These are phyloP conservation scores for Cyphomyrmex costatus DNA, from an alignment of 1,140 invertebrate genomes.

Conservation along the genomic window DNA sequence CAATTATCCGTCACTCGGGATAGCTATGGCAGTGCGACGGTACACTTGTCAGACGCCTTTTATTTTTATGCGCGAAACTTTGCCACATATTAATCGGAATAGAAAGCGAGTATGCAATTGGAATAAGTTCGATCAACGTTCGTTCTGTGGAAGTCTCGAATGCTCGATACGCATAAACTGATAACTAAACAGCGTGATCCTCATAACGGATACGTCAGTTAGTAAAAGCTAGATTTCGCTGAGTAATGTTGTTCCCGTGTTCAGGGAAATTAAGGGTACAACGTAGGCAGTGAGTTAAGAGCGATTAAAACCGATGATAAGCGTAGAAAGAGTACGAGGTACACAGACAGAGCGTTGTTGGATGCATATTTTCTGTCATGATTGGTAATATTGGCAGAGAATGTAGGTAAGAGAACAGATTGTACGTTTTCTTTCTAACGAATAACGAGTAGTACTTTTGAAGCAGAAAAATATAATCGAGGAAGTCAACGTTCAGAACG, in stretches of 20 bases:
- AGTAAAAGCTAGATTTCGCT: conserved; percentile 53
- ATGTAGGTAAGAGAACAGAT: neutral
- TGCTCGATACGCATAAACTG: conserved; percentile 37
- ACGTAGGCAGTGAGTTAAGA: conserved; percentile 34
- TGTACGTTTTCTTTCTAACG: conserved; percentile 2
- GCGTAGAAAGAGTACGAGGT: conserved; percentile 19
- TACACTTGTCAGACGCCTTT: conserved; percentile 58
- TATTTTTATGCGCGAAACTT: conserved; percentile 45
- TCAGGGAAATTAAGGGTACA: conserved; percentile 49
- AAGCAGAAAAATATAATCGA: neutral
- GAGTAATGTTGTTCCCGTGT: conserved; percentile 53
- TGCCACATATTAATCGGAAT: conserved; percentile 76
- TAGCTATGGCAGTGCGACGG: conserved; percentile 52
- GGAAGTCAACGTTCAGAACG: conserved; percentile 25
- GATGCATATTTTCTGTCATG: conserved; percentile 18
- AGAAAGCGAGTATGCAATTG: conserved; percentile 69
- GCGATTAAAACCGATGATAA: conserved; percentile 57
- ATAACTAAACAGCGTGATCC: conserved; percentile 35
- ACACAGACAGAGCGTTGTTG: conserved; percentile 16
- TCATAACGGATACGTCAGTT: conserved; percentile 53
- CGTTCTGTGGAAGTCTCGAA: conserved; percentile 34
- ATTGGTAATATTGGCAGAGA: conserved; percentile 23
- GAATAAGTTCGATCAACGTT: conserved; percentile 24
- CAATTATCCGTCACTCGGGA: conserved; percentile 70
- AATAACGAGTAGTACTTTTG: conserved; percentile 43